Conservation (phyloP, 1,140 invertebrate species). For the Popillia japonica region DNA sequence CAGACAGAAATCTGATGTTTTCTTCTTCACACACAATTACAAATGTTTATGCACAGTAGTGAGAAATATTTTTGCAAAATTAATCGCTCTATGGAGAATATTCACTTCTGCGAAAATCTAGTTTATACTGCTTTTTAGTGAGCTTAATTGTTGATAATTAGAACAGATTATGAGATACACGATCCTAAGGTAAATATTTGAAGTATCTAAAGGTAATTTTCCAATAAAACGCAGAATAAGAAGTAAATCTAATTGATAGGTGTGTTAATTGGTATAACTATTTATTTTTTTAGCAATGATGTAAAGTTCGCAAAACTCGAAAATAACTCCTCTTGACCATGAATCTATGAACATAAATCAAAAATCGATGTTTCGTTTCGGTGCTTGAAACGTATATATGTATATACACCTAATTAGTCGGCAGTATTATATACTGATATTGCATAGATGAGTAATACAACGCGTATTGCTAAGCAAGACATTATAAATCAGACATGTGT, state of each 20-base stretch:
- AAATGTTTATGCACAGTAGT: no score
- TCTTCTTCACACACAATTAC: no score
- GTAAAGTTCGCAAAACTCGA: not conserved
- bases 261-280: not conserved
- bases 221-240: not conserved
- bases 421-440: no score
- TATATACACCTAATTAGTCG: not conserved
- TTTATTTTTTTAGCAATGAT: not conserved
- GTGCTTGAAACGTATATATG: not conserved
- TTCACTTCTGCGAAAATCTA: not conserved
- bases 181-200: not conserved
- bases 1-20: no score
- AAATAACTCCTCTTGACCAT: not conserved
- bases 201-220: slow-evolving; percentile 5
- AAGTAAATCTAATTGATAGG: not conserved
- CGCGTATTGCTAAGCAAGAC: no score
- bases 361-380: slow-evolving; percentile 6
- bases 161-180: not conserved
- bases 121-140: not conserved
- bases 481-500: no score
- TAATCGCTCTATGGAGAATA: no score
- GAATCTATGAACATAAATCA: not conserved
- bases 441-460: no score
- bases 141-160: not conserved
- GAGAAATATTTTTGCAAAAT: no score